Conservation (phyloP, 2,888 invertebrate genomes). For the Epsilonema sp. region DNA sequence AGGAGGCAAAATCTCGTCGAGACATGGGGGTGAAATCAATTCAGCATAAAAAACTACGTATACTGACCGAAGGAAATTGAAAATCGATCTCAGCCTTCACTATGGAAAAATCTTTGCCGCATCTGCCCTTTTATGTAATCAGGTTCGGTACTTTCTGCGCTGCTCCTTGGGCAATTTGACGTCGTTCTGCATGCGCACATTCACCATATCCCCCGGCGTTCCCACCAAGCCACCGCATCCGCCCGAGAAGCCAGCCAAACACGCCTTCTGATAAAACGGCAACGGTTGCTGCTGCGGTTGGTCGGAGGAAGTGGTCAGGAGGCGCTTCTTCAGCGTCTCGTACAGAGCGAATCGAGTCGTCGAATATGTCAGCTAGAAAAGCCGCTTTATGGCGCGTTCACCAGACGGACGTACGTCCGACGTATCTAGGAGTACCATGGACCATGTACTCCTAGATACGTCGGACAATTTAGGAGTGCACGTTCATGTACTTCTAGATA, state of each 20-base stretch:
- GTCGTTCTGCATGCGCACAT: slow-evolving; percentile 98
- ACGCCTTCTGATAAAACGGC: slow-evolving; percentile 49
- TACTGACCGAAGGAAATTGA: too few relatives aligned
- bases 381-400: too few relatives aligned
- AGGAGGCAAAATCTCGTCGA: too few relatives aligned
- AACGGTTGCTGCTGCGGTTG: slow-evolving; percentile 33
- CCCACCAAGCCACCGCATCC: slow-evolving; percentile 70
- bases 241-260: slow-evolving; percentile 61
- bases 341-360: slow-evolving; percentile 61
- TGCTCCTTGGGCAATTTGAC: slow-evolving; percentile 63
- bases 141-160: slow-evolving; percentile 57
- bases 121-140: background rate
- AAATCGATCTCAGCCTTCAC: too few relatives aligned
- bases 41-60: too few relatives aligned
- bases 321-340: slow-evolving; percentile 38
- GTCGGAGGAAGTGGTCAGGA: slow-evolving; percentile 9
- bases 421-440: too few relatives aligned
- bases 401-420: too few relatives aligned
- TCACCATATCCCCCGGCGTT: slow-evolving; percentile 88
- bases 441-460: too few relatives aligned
- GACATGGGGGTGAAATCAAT: too few relatives aligned
- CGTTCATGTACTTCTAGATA: too few relatives aligned
- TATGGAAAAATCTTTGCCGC: too few relatives aligned
- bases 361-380: slow-evolving; percentile 79
- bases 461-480: too few relatives aligned